These are phyloP conservation scores for Gadopsis bispinosus DNA, from an alignment of 2,797 vertebrate genomes.

Conservation along the genomic window DNA sequence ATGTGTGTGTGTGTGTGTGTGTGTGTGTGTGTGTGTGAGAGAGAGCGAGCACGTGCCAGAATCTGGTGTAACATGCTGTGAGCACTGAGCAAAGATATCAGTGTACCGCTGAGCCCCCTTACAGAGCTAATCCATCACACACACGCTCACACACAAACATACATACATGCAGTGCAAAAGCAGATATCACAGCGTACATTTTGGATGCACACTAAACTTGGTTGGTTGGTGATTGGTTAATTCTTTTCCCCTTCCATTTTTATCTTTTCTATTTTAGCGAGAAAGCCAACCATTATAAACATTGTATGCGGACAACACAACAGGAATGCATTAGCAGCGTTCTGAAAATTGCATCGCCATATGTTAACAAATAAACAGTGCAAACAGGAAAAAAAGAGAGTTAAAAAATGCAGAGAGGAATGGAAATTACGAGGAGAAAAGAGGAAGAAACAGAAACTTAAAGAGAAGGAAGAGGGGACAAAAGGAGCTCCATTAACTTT, in stretches of 20 bases:
- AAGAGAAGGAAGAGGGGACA: constrained; percentile 23
- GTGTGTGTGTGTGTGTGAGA: constrained; percentile 49
- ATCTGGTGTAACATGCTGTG: constrained; percentile 78
- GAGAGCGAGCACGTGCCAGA: constrained; percentile 67
- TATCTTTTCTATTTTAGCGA: background rate
- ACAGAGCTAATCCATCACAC: constrained; percentile 79
- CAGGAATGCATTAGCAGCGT: constrained; percentile 1
- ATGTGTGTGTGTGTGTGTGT: constrained; percentile 57
- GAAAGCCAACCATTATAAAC: background rate
- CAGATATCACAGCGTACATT: constrained; percentile 25
- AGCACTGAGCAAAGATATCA: constrained; percentile 83
- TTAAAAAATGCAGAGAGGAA: constrained; percentile 1
- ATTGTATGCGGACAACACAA: background rate
- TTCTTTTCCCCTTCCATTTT: background rate
- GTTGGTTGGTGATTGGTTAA: background rate
- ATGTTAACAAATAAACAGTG: constrained; percentile 11
- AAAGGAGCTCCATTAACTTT: constrained; percentile 37
- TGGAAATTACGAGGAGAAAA: constrained; percentile 3
- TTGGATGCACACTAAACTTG: background rate
- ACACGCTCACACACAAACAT: constrained; percentile 32
- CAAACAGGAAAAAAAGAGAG: background rate
- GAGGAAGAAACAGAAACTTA: background rate
- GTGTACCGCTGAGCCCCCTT: constrained; percentile 77
- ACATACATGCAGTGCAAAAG: constrained; percentile 28
- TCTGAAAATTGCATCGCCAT: background rate